Base-by-base conservation (phyloP, 2,888 invertebrate genomes). In the Hipparchia semele region DNA sequence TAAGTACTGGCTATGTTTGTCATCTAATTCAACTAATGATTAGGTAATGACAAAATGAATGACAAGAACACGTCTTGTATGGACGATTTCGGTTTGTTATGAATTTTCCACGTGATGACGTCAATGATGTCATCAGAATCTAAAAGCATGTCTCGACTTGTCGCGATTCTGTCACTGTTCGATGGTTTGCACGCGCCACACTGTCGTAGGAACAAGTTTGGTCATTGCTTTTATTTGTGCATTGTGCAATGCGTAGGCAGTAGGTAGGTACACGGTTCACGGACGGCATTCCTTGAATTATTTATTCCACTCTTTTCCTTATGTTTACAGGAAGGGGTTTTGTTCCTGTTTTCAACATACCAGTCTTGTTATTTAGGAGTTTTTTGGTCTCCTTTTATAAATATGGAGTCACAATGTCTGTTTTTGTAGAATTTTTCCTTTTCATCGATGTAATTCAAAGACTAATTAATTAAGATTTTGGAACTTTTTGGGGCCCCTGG, bases 151-250 rank as follows among this genome's bases (percentile, higher is more conserved):
- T 62, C 46, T 46, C n/a, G 13, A 51, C 64, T 46, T 51, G 64
- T 51, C 59, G 8, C 23, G 13, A 23, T 13, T 23, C 10, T 8
- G 6, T 58, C 8, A 23, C 39, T 12, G 10, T 10, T 58, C 13
- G 58, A 58, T 58, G 8, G 13, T 56, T 49, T 49, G 12, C 8
- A 54, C 8, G 53, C 59, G 33, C 9, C 59, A 23, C 7, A 33
- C 33, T 8, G 45, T n/a, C n/a, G 13, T 13, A 49, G 46, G 23
- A 49, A 33, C 51, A 51, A 5, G 64, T 64, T 51, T 13, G 51
- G 51, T 64, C 23, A 13, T 62, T 62, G 23, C 64, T 51, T 51
- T 64, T 64, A 46, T 64, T 62, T 64, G 23, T 64, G 49, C 9
- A 64, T 51, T 51, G 51, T 64, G 64, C 39, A 49, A 64, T 13